These are phyloP conservation scores for Cryptocheilus praepositus DNA, from an alignment of 2,888 invertebrate species.

Conservation along the genomic window DNA sequence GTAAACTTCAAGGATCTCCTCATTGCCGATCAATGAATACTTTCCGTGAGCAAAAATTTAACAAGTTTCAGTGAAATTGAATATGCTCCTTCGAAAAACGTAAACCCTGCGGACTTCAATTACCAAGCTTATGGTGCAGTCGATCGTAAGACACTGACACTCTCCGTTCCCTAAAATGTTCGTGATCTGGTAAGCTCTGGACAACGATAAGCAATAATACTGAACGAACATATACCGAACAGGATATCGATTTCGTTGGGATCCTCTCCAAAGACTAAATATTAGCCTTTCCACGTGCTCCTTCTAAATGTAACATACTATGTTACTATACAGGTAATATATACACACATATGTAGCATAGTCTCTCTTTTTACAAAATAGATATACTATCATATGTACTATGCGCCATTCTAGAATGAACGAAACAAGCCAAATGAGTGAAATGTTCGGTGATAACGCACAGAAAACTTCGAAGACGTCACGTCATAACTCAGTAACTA, in stretches of 20 bases:
- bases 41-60: no score
- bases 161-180: neutral
- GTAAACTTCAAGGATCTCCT: neutral
- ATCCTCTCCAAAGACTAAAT: slow-evolving; percentile 36
- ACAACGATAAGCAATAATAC: slow-evolving; percentile 30
- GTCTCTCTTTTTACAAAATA: slow-evolving; percentile 12
- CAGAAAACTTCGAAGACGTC: no score
- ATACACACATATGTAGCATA: slow-evolving; percentile 24
- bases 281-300: slow-evolving; percentile 34
- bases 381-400: slow-evolving; percentile 23
- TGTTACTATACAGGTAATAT: slow-evolving; percentile 25
- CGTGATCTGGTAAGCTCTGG: slow-evolving; percentile 4
- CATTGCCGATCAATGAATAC: no score
- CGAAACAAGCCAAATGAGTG: no score
- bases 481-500: no score
- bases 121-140: neutral
- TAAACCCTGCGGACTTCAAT: neutral
- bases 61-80: no score
- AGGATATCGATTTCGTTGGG: slow-evolving; percentile 21
- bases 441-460: no score
- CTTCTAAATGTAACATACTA: slow-evolving; percentile 8
- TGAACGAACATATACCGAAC: slow-evolving; percentile 28
- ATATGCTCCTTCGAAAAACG: neutral
- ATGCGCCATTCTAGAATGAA: slow-evolving; percentile 14
- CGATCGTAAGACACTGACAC: neutral